A percentile compares a stretch with the other conserved stretches of the same genome.
phyloP scores from a whole-genome alignment of 30 jellyfish, hydroid and myxozoan species.

The Aurelia aurita region DNA sequence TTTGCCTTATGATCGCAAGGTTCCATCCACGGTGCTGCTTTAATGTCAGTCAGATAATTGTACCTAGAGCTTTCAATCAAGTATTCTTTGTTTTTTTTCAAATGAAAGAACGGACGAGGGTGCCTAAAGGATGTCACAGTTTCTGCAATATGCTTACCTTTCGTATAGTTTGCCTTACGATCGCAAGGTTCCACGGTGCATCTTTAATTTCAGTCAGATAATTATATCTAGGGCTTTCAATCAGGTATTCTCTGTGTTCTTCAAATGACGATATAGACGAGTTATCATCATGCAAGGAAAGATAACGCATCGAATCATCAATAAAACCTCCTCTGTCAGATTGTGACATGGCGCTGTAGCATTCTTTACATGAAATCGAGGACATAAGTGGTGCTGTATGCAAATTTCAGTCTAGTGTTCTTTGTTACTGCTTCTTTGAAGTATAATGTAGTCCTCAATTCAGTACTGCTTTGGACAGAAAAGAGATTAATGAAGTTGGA shows the following conservation, averaged over 20 bases:
- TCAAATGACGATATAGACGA: constrained; percentile 34
- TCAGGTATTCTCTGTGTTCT: constrained; percentile 54
- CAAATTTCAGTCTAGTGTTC: too few species aligned
- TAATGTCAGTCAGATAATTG: constrained; percentile 20
- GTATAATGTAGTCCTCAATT: too few species aligned
- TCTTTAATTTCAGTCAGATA: constrained; percentile 39
- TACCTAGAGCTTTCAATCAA: constrained; percentile 52
- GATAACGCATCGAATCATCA: constrained; percentile 51
- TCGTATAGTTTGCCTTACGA: constrained; percentile 35
- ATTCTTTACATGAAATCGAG: constrained; percentile 31
- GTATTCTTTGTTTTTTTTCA: constrained; percentile 49
- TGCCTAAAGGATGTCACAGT: too few species aligned
- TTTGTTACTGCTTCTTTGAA: too few species aligned
- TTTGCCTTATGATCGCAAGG: constrained; percentile 7
- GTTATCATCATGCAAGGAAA: constrained; percentile 55
- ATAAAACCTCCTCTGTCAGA: constrained; percentile 16
- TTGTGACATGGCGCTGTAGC: constrained; percentile 14
- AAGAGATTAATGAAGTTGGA: too few species aligned
- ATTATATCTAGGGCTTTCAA: constrained; percentile 59
- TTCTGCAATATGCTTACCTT: constrained; percentile 28
- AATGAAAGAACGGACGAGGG: background rate
- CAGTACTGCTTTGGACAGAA: too few species aligned
- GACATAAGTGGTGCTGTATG: constrained; percentile 9
- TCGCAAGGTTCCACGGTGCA: constrained; percentile 54
- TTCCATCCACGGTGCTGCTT: constrained; percentile 65